Conservation (phyloP, 2,888 invertebrate genomes). For the Scaptomyza tumidula region DNA sequence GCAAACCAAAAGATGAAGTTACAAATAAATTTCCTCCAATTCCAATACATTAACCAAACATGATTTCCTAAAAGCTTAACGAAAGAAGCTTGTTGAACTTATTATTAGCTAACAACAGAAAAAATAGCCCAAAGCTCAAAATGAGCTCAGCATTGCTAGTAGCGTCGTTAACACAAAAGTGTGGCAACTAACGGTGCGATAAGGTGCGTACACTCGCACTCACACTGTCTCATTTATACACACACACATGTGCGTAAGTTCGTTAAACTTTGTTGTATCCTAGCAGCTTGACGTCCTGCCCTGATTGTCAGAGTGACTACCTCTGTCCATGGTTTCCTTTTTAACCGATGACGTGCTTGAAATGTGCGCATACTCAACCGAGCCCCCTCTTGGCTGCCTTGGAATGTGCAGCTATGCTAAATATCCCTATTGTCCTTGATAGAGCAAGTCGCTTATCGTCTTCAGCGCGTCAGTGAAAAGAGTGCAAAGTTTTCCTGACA, state of each 20-base stretch:
- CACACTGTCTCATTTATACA: background rate
- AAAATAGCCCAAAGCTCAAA: conserved; percentile 2
- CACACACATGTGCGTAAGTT: conserved; percentile 54
- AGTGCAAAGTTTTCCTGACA: conserved; percentile 24
- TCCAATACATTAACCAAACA: conserved; percentile 19
- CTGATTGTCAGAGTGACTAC: conserved; percentile 28
- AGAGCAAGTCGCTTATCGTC: conserved; percentile 48
- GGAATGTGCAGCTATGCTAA: conserved; percentile 50
- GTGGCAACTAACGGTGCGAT: conserved; percentile 25
- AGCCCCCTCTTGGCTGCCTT: background rate
- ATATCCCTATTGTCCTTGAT: conserved; percentile 66
- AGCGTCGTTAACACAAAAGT: conserved; percentile 23
- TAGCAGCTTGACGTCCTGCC: conserved; percentile 48
- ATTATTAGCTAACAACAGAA: background rate
- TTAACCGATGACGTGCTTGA: conserved; percentile 61
- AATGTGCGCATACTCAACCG: conserved; percentile 67
- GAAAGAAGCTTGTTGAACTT: background rate
- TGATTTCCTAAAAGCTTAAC: background rate
- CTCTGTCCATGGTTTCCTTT: conserved; percentile 36
- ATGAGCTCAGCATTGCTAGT: conserved; percentile 10
- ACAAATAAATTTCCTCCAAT: background rate
- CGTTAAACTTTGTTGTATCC: conserved; percentile 74
- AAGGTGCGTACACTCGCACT: conserved; percentile 28
- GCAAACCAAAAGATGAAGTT: background rate
- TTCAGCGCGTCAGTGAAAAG: conserved; percentile 36